Percentiles rank a stretch among this genome's conserved stretches.
These are phyloP conservation scores for Orius laevigatus DNA, from an alignment of 1,140 invertebrate species.

Conservation along the genomic window DNA sequence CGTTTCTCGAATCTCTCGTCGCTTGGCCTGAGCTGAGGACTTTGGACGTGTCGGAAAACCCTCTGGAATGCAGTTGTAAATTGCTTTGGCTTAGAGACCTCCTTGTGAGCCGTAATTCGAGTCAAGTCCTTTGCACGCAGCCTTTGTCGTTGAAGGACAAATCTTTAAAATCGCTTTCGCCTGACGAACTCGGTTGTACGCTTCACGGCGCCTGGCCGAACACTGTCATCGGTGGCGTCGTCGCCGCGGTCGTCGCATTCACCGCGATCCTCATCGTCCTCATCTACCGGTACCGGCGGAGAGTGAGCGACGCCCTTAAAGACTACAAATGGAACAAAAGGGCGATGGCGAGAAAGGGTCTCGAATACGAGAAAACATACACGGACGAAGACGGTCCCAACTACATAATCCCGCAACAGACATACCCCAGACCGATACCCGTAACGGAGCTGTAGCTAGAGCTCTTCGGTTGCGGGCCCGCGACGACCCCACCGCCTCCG, in stretches of 20 bases:
- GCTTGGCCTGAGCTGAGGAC: conserved; percentile 59
- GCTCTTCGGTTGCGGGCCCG: conserved; percentile 45
- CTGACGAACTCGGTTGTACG: conserved; percentile 64
- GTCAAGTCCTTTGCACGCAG: conserved; percentile 52
- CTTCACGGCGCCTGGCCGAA: conserved; percentile 56
- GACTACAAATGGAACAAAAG: conserved; percentile 69
- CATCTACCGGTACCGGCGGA: conserved; percentile 55
- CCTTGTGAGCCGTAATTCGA: conserved; percentile 48
- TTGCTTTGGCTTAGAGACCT: conserved; percentile 63
- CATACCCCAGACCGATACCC: conserved; percentile 48
- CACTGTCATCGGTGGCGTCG: conserved; percentile 54
- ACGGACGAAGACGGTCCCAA: conserved; percentile 53
- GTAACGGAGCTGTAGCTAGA: conserved; percentile 89
- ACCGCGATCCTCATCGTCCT: conserved; percentile 50
- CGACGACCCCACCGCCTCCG: conserved; percentile 7
- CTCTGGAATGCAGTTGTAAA: conserved; percentile 62
- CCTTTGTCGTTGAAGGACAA: conserved; percentile 52
- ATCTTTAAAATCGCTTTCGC: conserved; percentile 44
- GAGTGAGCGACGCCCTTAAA: conserved; percentile 58
- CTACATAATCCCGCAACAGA: conserved; percentile 40
- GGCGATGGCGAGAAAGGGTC: conserved; percentile 57
- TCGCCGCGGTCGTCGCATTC: conserved; percentile 46
- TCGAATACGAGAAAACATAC: conserved; percentile 75
- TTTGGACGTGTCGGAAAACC: conserved; percentile 66
- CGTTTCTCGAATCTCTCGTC: conserved; percentile 54